Conservation (phyloP, 2,888 invertebrate genomes). For the Chrysina gloriosa region DNA sequence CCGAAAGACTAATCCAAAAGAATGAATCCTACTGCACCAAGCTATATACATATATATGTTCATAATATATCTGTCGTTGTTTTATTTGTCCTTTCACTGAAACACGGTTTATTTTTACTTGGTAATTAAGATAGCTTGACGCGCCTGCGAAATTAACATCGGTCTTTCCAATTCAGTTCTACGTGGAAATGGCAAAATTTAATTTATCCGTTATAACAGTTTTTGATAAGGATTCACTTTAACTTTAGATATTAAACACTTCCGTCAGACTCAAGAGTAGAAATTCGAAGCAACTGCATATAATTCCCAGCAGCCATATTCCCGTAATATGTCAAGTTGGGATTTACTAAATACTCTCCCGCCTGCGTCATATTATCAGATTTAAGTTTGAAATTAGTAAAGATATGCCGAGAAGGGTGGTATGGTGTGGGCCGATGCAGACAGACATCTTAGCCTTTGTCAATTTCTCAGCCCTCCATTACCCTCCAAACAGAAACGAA, state of each 20-base stretch:
- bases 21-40: too few relatives aligned
- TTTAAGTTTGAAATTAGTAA: slow-evolving; percentile 55
- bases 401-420: slow-evolving; percentile 48
- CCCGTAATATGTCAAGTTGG: slow-evolving; percentile 51
- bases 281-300: slow-evolving; percentile 53
- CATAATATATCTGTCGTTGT: too few relatives aligned
- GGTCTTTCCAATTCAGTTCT: slow-evolving; percentile 4
- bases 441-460: slow-evolving; percentile 12
- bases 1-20: too few relatives aligned
- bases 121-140: too few relatives aligned
- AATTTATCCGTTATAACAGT: slow-evolving; percentile 50
- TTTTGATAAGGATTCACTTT: slow-evolving; percentile 59
- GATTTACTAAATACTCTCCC: slow-evolving; percentile 54
- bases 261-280: slow-evolving; percentile 52
- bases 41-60: too few relatives aligned
- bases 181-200: slow-evolving; percentile 45
- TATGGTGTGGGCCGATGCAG: slow-evolving; percentile 14
- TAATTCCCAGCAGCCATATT: slow-evolving; percentile 49
- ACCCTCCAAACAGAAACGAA: not conserved
- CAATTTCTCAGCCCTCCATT: not conserved
- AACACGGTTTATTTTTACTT: too few relatives aligned
- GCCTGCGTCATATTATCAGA: slow-evolving; percentile 53
- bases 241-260: slow-evolving; percentile 59
- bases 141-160: not conserved
- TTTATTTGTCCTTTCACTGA: too few relatives aligned